Evolutionary conservation across 2,888 invertebrate genomes (phyloP), one percentile per base, ranked within the genome.

Genomic region (Polydrusus pterygomalis): DNA sequence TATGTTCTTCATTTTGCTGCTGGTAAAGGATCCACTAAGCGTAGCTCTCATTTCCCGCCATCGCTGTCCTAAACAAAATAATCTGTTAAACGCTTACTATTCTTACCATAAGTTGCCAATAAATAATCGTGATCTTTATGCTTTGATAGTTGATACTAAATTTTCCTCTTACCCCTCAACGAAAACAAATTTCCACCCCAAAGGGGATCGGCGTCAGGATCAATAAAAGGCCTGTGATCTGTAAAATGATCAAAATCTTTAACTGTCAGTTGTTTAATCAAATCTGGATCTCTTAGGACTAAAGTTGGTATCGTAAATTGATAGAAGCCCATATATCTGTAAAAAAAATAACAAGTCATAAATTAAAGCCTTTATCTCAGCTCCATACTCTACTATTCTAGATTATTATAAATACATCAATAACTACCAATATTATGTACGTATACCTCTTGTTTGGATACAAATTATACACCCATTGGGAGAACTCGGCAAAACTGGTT

Each of bases 181-280:
- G 80, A 65, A 58, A 84, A 82, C 11, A 86, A 77, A 70, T 83
- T 83, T 64, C 89, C 89, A 0, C 87, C 89, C 79, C 91, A 90
- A 1, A 91, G 79, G 0, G 89, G 88, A 63, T 81, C 91, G 2
- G 80, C 80, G 0, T 86, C 82, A 9, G 88, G 86, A 8, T 82
- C 77, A 25, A 83, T 71, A 58, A 83, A 78, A 11, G 64, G 5
- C 8, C 34, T 34, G 34, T 34, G 34, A 34, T 34, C 34, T 7
- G 34, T 34, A 7, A 34, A 34, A 34, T 34, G 34, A 34, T 34
- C 34, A 7, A 34, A 34, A 2, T 34, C 34, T 34, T 34, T 34
- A 34, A 34, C 34, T 1, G 34, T 34, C 34, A 34, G 34, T 34
- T 34, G 34, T 34, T 34, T 34, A 34, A 34, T 34, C 34, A 34